A percentile compares a stretch with the other conserved stretches of the same genome.
Evolutionary conservation across 2,888 invertebrate genomes (phyloP).

Genomic region (Catocala nupta): DNA sequence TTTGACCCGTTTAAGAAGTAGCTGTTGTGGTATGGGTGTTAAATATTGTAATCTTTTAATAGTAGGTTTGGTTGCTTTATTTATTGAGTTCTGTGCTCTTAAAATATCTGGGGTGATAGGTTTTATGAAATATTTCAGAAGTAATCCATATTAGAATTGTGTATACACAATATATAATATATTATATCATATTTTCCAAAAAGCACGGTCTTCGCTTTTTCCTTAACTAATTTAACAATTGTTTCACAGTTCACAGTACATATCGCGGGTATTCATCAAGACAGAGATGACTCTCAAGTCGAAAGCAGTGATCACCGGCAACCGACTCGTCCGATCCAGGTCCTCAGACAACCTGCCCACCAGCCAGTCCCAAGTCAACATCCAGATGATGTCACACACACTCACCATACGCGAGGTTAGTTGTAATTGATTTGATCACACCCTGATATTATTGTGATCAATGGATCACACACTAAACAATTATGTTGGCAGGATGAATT

Average conservation of each 20-base stretch:
- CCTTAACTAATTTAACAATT: conserved; percentile 1
- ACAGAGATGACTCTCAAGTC: conserved; percentile 98
- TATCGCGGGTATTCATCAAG: conserved; percentile 96
- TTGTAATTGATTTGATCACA: conserved; percentile 10
- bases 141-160: too few relatives aligned
- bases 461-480: conserved; percentile 14
- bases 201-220: too few relatives aligned
- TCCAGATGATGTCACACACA: conserved; percentile 98
- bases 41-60: too few relatives aligned
- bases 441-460: conserved; percentile 6
- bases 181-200: too few relatives aligned
- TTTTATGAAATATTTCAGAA: too few relatives aligned
- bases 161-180: too few relatives aligned
- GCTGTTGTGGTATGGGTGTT: too few relatives aligned
- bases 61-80: too few relatives aligned
- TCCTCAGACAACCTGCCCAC: conserved; percentile 96
- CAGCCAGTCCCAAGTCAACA: conserved; percentile 97
- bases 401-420: conserved; percentile 97
- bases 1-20: too few relatives aligned
- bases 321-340: conserved; percentile 93
- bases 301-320: conserved; percentile 92
- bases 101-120: too few relatives aligned
- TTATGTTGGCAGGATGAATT: conserved; percentile 1
- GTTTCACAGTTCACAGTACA: conserved; percentile 93
- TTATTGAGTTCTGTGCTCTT: too few relatives aligned